phyloP scores from a whole-genome alignment of 92 coral and sea anemone genomes.

The Epizoanthus ramosus region DNA sequence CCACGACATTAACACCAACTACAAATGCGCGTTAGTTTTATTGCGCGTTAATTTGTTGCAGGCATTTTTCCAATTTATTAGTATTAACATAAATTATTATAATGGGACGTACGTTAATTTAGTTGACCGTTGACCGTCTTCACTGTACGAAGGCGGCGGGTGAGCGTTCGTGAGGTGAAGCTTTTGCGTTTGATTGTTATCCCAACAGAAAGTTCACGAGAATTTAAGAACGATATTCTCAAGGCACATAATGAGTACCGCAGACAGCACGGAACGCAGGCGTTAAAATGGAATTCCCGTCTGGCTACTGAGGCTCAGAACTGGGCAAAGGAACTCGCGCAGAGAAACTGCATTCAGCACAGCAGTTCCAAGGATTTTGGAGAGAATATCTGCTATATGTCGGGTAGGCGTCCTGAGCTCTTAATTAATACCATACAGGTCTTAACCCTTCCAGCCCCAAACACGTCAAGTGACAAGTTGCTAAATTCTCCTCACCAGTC shows the following conservation, averaged over 20 bases:
- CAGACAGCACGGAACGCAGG: slow-evolving; percentile 73
- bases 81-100: neutral
- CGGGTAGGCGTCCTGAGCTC: slow-evolving; percentile 57
- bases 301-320: slow-evolving; percentile 76
- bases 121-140: too few relatives aligned
- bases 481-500: too few relatives aligned
- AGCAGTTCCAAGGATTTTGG: slow-evolving; percentile 88
- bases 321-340: slow-evolving; percentile 80
- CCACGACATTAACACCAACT: too few relatives aligned
- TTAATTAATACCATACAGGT: too few relatives aligned
- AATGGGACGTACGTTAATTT: neutral
- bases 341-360: slow-evolving; percentile 76
- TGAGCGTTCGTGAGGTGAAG: neutral
- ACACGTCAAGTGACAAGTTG: too few relatives aligned
- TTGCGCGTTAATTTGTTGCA: neutral
- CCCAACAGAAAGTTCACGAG: slow-evolving; percentile 74
- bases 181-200: neutral
- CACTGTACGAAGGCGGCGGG: too few relatives aligned
- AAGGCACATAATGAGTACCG: slow-evolving; percentile 85
- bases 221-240: slow-evolving; percentile 92
- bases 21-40: too few relatives aligned
- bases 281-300: slow-evolving; percentile 71
- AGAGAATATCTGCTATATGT: slow-evolving; percentile 95
- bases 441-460: too few relatives aligned
- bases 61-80: neutral